These are phyloP conservation scores for Phrynosoma platyrhinos DNA, from an alignment of 2,113 vertebrate genomes.

Conservation along the genomic window DNA sequence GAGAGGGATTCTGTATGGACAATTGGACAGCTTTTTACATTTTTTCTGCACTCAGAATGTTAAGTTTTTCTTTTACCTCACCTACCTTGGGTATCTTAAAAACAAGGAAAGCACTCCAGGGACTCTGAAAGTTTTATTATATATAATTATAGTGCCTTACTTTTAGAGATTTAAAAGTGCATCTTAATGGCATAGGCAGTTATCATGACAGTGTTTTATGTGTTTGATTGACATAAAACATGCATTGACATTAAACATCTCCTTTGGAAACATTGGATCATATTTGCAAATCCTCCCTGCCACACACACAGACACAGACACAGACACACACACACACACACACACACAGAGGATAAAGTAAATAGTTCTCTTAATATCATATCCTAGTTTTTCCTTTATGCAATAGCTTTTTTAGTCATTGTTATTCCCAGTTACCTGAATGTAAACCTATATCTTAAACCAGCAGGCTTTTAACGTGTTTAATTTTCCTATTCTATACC, in stretches of 20 bases:
- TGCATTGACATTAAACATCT: slow-evolving; percentile 70
- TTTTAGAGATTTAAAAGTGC: slow-evolving; percentile 83
- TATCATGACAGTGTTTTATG: slow-evolving; percentile 75
- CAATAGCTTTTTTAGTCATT: slow-evolving; percentile 44
- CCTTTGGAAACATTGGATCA: slow-evolving; percentile 48
- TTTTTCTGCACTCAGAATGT: slow-evolving; percentile 71
- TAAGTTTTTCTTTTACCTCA: slow-evolving; percentile 77
- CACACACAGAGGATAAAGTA: background rate
- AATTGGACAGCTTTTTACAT: slow-evolving; percentile 68
- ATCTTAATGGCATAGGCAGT: slow-evolving; percentile 80
- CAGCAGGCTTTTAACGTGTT: background rate
- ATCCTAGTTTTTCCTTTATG: background rate
- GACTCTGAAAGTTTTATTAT: slow-evolving; percentile 75
- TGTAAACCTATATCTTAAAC: background rate
- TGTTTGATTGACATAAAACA: slow-evolving; percentile 85
- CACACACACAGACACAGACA: background rate
- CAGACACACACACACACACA: background rate
- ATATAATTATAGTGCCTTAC: slow-evolving; percentile 79
- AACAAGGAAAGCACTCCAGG: slow-evolving; percentile 74
- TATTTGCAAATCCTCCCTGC: background rate
- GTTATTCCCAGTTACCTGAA: background rate
- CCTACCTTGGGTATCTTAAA: slow-evolving; percentile 80
- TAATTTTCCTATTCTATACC: background rate
- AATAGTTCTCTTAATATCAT: slow-evolving; percentile 8
- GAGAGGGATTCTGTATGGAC: slow-evolving; percentile 51